phyloP scores from a whole-genome alignment of 2,113 vertebrate species.

The Probosciger aterrimus region DNA sequence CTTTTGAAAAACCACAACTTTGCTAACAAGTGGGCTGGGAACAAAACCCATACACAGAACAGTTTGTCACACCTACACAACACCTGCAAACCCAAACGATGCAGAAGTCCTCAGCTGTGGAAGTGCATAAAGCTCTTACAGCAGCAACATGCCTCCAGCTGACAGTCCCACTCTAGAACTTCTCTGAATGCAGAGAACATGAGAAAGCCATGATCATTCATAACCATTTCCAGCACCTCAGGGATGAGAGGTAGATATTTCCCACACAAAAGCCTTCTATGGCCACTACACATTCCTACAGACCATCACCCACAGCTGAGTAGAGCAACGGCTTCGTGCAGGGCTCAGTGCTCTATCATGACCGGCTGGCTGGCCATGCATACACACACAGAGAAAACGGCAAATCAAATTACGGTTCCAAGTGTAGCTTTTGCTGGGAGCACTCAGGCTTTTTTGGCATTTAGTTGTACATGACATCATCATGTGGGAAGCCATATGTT shows the following conservation, averaged over 20 bases:
- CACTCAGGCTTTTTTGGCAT: constrained; percentile 13
- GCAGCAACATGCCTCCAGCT: not conserved
- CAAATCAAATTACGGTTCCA: not conserved
- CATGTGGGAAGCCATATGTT: constrained; percentile 18
- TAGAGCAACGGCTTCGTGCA: fast-evolving
- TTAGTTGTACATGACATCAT: constrained; percentile 5
- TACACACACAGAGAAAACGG: not conserved
- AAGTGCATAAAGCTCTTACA: not conserved
- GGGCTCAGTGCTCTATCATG: not conserved
- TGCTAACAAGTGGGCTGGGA: not conserved
- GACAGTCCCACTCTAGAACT: not conserved
- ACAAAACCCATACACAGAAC: not conserved
- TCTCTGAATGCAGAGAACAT: not conserved
- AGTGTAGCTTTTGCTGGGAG: not conserved
- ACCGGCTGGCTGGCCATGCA: not conserved
- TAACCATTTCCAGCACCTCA: not conserved
- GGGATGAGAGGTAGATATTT: not conserved
- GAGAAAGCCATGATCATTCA: not conserved
- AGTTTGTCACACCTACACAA: not conserved
- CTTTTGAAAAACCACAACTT: not conserved
- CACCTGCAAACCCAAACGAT: not conserved
- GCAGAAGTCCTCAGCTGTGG: not conserved
- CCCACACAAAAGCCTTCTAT: not conserved
- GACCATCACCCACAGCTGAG: not conserved
- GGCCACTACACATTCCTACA: not conserved